Evolutionary conservation across 2,113 vertebrate species (phyloP).

Genomic region (Turnix velox): DNA sequence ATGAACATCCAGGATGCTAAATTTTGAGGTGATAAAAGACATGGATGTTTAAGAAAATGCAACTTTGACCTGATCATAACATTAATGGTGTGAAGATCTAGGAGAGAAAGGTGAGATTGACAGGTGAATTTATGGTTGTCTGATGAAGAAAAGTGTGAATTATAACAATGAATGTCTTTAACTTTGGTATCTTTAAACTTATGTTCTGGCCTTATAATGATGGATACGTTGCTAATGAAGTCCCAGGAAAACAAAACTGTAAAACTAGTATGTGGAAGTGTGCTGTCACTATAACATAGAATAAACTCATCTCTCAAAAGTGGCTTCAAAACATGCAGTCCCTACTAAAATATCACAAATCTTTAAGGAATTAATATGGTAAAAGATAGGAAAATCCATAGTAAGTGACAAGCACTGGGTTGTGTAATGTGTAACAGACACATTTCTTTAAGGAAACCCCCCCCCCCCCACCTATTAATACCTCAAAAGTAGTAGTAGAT

Average conservation of each 20-base stretch:
- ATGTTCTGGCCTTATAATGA: neutral
- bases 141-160: neutral
- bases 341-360: no score
- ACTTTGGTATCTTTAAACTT: neutral
- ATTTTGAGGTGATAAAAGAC: neutral
- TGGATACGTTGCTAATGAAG: neutral
- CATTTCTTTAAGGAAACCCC: neutral
- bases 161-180: neutral
- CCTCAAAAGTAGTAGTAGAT: neutral
- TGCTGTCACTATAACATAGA: neutral
- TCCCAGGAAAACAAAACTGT: constrained; percentile 1
- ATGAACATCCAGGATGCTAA: neutral
- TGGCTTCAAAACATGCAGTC: neutral
- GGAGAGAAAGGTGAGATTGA: constrained; percentile 31
- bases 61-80: neutral
- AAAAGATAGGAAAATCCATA: neutral
- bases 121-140: neutral
- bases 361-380: neutral
- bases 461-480: neutral
- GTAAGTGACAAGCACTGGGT: neutral
- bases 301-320: neutral
- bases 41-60: neutral
- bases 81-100: constrained; percentile 27
- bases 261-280: neutral
- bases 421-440: neutral